Percentiles rank a stretch among this genome's conserved stretches.
These are phyloP conservation scores for Mesorhabditis sp. DNA, from an alignment of 2,888 invertebrate genomes.

Conservation along the genomic window DNA sequence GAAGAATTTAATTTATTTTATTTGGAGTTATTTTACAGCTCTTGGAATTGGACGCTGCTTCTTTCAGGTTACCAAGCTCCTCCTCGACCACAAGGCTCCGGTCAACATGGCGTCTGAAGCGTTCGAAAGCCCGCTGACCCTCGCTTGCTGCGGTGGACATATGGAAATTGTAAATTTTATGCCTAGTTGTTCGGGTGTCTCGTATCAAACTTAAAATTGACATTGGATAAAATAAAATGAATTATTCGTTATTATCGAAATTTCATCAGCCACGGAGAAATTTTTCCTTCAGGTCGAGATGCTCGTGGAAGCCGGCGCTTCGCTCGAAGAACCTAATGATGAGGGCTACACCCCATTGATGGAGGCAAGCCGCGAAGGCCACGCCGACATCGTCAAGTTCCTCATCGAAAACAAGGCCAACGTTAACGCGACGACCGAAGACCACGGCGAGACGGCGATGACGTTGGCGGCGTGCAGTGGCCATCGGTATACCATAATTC, in stretches of 20 bases:
- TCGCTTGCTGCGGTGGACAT: slow-evolving; percentile 97
- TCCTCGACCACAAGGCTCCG: slow-evolving; percentile 94
- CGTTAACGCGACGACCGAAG: slow-evolving; percentile 96
- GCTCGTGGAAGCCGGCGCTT: slow-evolving; percentile 90
- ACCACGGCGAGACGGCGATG: slow-evolving; percentile 92
- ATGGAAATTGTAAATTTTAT: slow-evolving; percentile 77
- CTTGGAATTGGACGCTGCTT: neutral
- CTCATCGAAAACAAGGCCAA: slow-evolving; percentile 75
- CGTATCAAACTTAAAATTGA: neutral
- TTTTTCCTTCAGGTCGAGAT: slow-evolving; percentile 66
- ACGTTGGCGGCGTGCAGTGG: slow-evolving; percentile 91
- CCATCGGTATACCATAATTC: slow-evolving; percentile 59
- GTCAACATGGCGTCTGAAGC: slow-evolving; percentile 99
- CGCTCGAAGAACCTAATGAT: slow-evolving; percentile 86
- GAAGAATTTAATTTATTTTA: neutral
- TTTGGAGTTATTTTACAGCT: neutral
- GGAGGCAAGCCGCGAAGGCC: slow-evolving; percentile 97
- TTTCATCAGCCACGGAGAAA: neutral
- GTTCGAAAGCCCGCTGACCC: slow-evolving; percentile 94
- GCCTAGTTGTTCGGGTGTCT: neutral
- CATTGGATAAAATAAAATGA: neutral
- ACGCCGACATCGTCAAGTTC: slow-evolving; percentile 87
- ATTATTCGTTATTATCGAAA: slow-evolving; percentile 1
- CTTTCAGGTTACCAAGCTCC: slow-evolving; percentile 63
- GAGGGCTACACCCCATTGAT: slow-evolving; percentile 98